Conservation (phyloP, 2,113 vertebrate species). For the Syngnathus scovelli region DNA sequence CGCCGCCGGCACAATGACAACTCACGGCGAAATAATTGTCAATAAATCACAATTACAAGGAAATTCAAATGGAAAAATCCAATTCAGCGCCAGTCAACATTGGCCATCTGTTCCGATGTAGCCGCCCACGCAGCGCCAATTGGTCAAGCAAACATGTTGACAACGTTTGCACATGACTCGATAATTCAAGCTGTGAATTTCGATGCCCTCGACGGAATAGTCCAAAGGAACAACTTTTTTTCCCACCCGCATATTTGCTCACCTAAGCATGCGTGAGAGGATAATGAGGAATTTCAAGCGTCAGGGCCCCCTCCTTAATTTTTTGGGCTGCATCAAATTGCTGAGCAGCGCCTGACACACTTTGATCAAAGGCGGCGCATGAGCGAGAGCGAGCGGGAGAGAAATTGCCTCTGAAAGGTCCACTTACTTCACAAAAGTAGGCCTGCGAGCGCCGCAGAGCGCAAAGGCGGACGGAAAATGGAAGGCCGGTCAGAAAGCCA, state of each 20-base stretch:
- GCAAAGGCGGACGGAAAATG: not conserved
- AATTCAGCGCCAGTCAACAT: not conserved
- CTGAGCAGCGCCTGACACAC: constrained; percentile 57
- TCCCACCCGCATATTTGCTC: not conserved
- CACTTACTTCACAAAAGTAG: not conserved
- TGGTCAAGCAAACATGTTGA: constrained; percentile 2
- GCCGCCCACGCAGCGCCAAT: not conserved
- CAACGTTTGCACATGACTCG: not conserved
- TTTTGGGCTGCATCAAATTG: constrained; percentile 27
- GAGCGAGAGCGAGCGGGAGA: constrained; percentile 16
- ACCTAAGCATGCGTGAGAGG: constrained; percentile 43
- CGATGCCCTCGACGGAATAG: not conserved
- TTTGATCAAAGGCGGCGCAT: constrained; percentile 56
- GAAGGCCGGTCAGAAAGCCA: not conserved
- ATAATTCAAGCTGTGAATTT: not conserved
- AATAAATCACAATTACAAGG: no score
- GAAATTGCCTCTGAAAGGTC: not conserved
- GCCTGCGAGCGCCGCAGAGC: not conserved
- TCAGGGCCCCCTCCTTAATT: constrained; percentile 38
- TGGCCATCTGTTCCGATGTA: constrained; percentile 15
- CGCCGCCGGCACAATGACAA: no score
- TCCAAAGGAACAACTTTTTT: not conserved
- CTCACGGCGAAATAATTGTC: no score
- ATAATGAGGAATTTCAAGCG: constrained; percentile 44
- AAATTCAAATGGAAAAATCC: no score